Conservation (phyloP, 1,140 invertebrate species). For the Drosophila athabasca region DNA sequence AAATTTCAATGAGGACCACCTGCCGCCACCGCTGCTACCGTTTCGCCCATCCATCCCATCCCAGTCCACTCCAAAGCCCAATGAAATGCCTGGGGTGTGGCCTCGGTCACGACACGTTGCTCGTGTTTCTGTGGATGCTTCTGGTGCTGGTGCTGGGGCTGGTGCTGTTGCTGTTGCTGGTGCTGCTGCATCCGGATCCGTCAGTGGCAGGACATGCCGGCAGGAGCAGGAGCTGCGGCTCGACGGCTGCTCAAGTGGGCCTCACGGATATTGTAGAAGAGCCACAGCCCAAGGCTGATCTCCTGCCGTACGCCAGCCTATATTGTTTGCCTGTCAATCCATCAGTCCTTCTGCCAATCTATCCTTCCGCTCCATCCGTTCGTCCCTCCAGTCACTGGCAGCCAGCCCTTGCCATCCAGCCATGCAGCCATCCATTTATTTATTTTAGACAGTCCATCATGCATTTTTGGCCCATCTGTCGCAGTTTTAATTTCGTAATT, state of each 20-base stretch:
- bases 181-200: conserved; percentile 58
- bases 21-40: conserved; percentile 30
- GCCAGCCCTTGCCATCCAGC: conserved; percentile 1
- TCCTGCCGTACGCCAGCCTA: conserved; percentile 32
- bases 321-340: conserved; percentile 39
- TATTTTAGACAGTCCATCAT: conserved; percentile 76
- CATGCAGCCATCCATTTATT: conserved; percentile 62
- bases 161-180: neutral
- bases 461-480: conserved; percentile 63
- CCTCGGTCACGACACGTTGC: conserved; percentile 69
- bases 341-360: conserved; percentile 43
- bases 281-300: conserved; percentile 36
- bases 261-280: conserved; percentile 23
- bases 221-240: conserved; percentile 53
- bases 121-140: conserved; percentile 43
- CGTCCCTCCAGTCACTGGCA: conserved; percentile 1
- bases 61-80: conserved; percentile 36
- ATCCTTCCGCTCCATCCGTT: conserved; percentile 11
- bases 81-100: conserved; percentile 61
- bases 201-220: conserved; percentile 50
- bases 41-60: neutral
- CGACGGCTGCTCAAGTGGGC: conserved; percentile 30
- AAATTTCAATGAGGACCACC: conserved; percentile 75
- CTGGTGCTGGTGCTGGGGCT: neutral
- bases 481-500: conserved; percentile 79